Conservation (phyloP, 2,113 vertebrate species). For the Tiliqua scincoides region DNA sequence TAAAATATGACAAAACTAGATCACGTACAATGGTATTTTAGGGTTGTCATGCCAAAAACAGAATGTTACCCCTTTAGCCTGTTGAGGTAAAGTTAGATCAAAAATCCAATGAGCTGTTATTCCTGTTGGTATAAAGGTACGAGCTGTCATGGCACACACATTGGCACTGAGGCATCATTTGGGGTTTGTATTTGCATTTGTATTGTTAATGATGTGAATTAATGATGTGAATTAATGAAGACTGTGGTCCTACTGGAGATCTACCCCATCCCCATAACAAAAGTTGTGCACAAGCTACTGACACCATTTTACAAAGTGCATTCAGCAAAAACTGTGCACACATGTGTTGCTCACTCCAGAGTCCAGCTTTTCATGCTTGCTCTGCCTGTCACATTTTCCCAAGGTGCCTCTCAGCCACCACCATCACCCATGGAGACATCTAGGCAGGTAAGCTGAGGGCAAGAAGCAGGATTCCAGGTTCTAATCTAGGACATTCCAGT, state of each 20-base stretch:
- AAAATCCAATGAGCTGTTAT: background rate
- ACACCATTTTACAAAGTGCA: background rate
- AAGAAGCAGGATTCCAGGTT: background rate
- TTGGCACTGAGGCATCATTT: background rate
- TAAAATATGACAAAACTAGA: background rate
- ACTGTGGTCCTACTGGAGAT: background rate
- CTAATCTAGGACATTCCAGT: background rate
- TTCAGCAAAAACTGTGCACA: background rate
- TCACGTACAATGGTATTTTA: background rate
- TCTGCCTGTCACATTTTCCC: background rate
- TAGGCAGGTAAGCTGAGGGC: background rate
- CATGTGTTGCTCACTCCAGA: background rate
- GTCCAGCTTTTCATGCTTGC: background rate
- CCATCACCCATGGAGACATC: background rate
- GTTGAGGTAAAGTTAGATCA: no score
- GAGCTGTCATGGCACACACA: background rate
- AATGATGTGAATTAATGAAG: background rate
- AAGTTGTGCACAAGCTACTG: background rate
- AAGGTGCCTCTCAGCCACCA: background rate
- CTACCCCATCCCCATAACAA: background rate
- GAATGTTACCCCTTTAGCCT: no score
- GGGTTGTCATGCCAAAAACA: no score
- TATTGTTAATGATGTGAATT: background rate
- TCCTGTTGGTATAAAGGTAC: background rate
- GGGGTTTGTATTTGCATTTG: background rate